Evolutionary conservation across 2,797 vertebrate species (phyloP), one percentile per base, ranked within the genome.

Genomic region (Micropoecilia bifurca): DNA sequence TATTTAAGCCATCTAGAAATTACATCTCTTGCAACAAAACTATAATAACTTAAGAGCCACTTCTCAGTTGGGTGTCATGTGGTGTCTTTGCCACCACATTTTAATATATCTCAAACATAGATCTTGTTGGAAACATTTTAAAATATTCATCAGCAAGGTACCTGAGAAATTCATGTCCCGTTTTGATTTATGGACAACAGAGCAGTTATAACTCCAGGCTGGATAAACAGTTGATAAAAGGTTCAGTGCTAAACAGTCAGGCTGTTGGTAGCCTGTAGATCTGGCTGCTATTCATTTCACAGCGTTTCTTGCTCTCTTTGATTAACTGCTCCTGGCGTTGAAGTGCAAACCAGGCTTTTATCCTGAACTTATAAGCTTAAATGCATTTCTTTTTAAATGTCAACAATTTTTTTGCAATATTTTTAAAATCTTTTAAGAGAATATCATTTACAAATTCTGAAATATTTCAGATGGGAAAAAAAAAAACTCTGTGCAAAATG

Each of bases 201-300:
- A 89, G 75, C 71, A 79, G 77, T 83, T 61, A 74, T 28, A 80
- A 80, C 77, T 79, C 83, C 45, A 87, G 73, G 68, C 30, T 41
- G 71, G 82, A 85, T 88, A 80, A 91, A 71, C 28, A 25, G 48
- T 33, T 79, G 82, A 90, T 90, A 83, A 87, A 87, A 28, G 30
- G 5, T 85, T 91, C 86, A 89, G 78, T 30, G 6, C 83, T 90
- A 85, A 90, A 78, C 25, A 28, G 57, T 73, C 73, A 81, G 61
- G 33, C 0, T 82, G 79, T 77, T 63, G 86, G 71, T 28, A 59
- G 57, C 69, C 59, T 79, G 33, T 39, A 80, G 36, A 66, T 13
- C 10, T 59, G 76, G 39, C 4, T 79, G 61, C n/a, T 53, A 0
- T 10, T 61, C 77, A 14, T 74, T 30, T 30, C 3, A 36, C n/a